phyloP scores from a whole-genome alignment of 2,113 vertebrate species.

The Chunga burmeisteri region DNA sequence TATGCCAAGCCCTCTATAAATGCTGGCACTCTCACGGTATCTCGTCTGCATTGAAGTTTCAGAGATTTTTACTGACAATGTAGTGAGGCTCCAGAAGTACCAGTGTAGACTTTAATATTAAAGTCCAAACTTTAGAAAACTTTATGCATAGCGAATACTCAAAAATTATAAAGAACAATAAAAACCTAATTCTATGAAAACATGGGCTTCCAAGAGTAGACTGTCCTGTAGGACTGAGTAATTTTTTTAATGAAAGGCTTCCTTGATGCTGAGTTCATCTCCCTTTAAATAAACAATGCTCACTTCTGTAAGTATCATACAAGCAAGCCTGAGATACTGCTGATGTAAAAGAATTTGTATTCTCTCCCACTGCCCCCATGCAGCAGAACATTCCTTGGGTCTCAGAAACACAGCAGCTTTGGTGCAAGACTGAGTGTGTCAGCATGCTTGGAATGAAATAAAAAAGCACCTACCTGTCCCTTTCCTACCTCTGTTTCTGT shows the following conservation, averaged over 20 bases:
- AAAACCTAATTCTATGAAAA: not conserved
- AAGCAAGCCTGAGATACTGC: not conserved
- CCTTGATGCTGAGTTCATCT: not conserved
- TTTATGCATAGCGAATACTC: not conserved
- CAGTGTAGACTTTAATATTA: not conserved
- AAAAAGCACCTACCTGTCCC: conserved; percentile 3
- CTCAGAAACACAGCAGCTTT: not conserved
- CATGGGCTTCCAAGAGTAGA: not conserved
- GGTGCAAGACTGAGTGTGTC: not conserved
- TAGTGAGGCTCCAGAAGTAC: not conserved
- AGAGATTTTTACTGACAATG: not conserved
- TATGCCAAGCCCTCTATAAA: not conserved
- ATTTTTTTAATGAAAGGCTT: not conserved
- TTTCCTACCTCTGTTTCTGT: conserved; percentile 47
- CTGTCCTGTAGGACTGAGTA: not conserved
- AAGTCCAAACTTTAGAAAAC: not conserved
- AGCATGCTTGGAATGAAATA: conserved; percentile 41
- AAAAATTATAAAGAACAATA: not conserved
- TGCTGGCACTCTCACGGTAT: not conserved
- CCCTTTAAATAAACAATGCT: not conserved
- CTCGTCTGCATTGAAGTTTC: not conserved
- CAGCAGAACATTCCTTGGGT: conserved; percentile 28
- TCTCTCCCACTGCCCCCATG: not conserved
- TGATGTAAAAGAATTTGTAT: conserved; percentile 27
- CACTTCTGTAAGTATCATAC: not conserved